Evolutionary conservation across 1,140 invertebrate genomes (phyloP).

Genomic region (Mesaphorura yosii): DNA sequence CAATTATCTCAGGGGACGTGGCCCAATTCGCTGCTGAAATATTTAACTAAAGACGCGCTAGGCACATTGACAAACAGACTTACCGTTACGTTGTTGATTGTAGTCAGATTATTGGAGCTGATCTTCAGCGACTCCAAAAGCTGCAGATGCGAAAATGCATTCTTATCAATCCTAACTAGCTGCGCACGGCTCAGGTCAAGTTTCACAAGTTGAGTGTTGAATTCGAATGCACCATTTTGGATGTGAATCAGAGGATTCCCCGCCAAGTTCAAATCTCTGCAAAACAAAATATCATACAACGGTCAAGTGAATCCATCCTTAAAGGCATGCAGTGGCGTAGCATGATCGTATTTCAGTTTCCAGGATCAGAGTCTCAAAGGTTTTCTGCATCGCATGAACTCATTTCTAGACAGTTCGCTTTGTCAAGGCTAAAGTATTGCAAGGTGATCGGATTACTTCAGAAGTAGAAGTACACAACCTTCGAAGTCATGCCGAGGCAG

Average conservation of each 20-base stretch:
- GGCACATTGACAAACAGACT: too few species aligned
- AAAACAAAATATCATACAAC: conserved; percentile 13
- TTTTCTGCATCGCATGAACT: too few species aligned
- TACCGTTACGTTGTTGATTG: conserved; percentile 39
- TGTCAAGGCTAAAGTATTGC: too few species aligned
- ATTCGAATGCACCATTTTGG: conserved; percentile 58
- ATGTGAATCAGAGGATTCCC: conserved; percentile 70
- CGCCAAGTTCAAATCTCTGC: conserved; percentile 56
- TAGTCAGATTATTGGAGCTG: conserved; percentile 64
- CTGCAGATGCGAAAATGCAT: conserved; percentile 64
- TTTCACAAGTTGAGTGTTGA: conserved; percentile 62
- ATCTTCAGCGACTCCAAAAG: conserved; percentile 67
- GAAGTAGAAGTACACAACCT: too few species aligned
- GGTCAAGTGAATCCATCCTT: not conserved
- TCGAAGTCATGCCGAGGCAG: too few species aligned
- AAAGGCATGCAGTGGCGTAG: not conserved
- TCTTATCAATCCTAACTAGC: conserved; percentile 57
- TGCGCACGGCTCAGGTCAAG: conserved; percentile 71
- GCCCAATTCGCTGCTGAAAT: too few species aligned
- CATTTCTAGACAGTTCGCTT: too few species aligned
- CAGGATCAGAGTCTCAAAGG: too few species aligned
- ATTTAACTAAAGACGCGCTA: too few species aligned
- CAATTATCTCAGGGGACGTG: too few species aligned
- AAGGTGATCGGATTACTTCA: too few species aligned
- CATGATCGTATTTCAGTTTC: too few species aligned